These are phyloP conservation scores for Ormyrus thymus DNA, from an alignment of 2,888 invertebrate genomes.

Conservation along the genomic window DNA sequence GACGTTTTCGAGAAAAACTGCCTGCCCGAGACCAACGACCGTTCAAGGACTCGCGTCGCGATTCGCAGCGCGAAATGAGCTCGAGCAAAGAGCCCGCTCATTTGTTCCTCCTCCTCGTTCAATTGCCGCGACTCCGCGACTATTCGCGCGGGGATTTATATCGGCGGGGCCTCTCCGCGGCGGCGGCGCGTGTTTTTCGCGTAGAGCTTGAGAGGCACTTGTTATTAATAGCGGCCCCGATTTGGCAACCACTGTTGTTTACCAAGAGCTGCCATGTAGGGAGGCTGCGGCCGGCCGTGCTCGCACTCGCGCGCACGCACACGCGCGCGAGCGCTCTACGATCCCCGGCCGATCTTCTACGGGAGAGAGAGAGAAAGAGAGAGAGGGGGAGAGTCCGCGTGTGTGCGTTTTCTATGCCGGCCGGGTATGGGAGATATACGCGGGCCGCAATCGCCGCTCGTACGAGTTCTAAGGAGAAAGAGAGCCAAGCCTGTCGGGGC, in stretches of 20 bases:
- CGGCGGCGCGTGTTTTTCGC: not conserved
- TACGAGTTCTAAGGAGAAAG: too few relatives aligned
- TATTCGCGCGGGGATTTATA: too few relatives aligned
- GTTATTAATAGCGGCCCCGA: slow-evolving; percentile 70
- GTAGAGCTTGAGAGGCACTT: slow-evolving; percentile 27
- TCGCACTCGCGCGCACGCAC: not conserved
- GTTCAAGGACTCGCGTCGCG: slow-evolving; percentile 16
- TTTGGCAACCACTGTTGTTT: slow-evolving; percentile 74
- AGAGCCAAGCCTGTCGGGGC: too few relatives aligned
- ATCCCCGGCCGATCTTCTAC: not conserved
- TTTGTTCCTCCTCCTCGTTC: too few relatives aligned
- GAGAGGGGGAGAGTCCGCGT: too few relatives aligned
- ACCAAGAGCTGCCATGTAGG: slow-evolving; percentile 70
- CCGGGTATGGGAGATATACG: not conserved
- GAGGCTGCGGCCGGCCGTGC: slow-evolving; percentile 45
- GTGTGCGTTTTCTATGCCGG: too few relatives aligned
- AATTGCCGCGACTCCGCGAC: not conserved
- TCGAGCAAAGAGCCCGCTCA: too few relatives aligned
- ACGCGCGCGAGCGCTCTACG: not conserved
- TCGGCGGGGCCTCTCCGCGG: too few relatives aligned
- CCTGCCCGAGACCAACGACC: slow-evolving; percentile 11
- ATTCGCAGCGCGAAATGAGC: too few relatives aligned
- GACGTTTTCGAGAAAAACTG: not conserved
- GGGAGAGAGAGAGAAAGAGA: too few relatives aligned
- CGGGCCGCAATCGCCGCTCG: too few relatives aligned